Conservation (phyloP, 1,140 invertebrate species). For the Probaryconus sp. region DNA sequence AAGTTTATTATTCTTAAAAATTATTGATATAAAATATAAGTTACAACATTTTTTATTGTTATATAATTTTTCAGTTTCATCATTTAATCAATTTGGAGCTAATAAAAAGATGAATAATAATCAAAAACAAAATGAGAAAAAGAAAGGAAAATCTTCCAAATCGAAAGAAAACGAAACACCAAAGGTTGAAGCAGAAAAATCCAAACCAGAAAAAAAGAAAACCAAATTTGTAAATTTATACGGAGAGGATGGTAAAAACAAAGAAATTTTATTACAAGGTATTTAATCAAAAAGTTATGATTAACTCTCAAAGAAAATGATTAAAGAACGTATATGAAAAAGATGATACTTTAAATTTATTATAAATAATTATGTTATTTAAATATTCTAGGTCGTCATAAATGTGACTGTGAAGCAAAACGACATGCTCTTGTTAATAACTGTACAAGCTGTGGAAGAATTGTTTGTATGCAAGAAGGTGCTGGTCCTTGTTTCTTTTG, state of each 20-base stretch:
- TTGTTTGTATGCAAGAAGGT: constrained; percentile 97
- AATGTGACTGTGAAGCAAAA: constrained; percentile 94
- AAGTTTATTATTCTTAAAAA: constrained; percentile 62
- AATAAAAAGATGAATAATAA: constrained; percentile 61
- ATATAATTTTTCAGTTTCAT: constrained; percentile 8
- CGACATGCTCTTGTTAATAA: constrained; percentile 96
- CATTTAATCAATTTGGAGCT: constrained; percentile 20
- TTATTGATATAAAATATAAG: constrained; percentile 7
- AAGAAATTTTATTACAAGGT: constrained; percentile 84
- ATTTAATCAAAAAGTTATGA: constrained; percentile 42
- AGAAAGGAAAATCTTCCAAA: constrained; percentile 66
- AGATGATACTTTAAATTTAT: no score
- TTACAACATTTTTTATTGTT: no score
- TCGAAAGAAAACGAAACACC: constrained; percentile 70
- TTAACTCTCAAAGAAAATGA: no score
- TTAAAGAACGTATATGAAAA: no score
- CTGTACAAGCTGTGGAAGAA: constrained; percentile 94
- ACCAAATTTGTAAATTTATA: constrained; percentile 87
- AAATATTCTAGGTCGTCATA: no score
- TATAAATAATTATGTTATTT: no score
- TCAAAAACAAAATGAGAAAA: constrained; percentile 66
- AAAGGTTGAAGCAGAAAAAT: constrained; percentile 67
- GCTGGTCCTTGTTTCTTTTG: constrained; percentile 97
- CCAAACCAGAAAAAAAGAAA: constrained; percentile 82
- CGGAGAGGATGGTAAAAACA: constrained; percentile 84